Percentiles rank a stretch among this genome's conserved stretches.
Conservation (phyloP, 2,888 invertebrate species). For the Sarcophaga rosellei region DNA sequence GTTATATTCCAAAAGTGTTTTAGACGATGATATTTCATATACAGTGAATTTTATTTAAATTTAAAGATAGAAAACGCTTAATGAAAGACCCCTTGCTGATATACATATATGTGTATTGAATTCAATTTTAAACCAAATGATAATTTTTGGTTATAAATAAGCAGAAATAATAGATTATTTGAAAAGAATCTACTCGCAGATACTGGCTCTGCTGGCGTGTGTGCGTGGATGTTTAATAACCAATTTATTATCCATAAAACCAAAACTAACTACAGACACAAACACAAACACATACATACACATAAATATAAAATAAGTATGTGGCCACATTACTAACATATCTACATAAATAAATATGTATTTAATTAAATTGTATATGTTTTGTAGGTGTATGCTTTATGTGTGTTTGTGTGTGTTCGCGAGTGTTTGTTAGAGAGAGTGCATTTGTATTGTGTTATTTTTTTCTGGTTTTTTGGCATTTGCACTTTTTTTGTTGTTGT, state of each 20-base stretch:
- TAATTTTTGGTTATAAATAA: conserved; percentile 35
- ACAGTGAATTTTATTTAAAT: too few relatives aligned
- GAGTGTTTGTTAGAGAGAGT: neutral
- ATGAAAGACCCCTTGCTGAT: too few relatives aligned
- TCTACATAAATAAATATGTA: conserved; percentile 25
- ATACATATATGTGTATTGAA: conserved; percentile 32
- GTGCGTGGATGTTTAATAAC: conserved; percentile 4
- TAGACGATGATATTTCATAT: too few relatives aligned
- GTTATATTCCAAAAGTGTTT: too few relatives aligned
- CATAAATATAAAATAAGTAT: neutral
- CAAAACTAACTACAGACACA: conserved; percentile 19
- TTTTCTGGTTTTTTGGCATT: neutral
- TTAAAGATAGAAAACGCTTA: too few relatives aligned
- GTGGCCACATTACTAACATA: neutral
- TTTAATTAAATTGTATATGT: conserved; percentile 7
- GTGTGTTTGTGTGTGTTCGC: neutral
- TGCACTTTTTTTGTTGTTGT: neutral
- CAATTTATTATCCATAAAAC: conserved; percentile 48
- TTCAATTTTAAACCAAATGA: conserved; percentile 39
- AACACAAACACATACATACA: neutral
- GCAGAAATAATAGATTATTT: conserved; percentile 7
- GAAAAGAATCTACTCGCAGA: neutral
- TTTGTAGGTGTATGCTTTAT: conserved; percentile 5
- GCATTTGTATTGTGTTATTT: neutral
- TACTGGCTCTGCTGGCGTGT: neutral